Evolutionary conservation across 2,888 invertebrate species (phyloP), one percentile per base, ranked within the genome.

Genomic region (Hetaerina titia): DNA sequence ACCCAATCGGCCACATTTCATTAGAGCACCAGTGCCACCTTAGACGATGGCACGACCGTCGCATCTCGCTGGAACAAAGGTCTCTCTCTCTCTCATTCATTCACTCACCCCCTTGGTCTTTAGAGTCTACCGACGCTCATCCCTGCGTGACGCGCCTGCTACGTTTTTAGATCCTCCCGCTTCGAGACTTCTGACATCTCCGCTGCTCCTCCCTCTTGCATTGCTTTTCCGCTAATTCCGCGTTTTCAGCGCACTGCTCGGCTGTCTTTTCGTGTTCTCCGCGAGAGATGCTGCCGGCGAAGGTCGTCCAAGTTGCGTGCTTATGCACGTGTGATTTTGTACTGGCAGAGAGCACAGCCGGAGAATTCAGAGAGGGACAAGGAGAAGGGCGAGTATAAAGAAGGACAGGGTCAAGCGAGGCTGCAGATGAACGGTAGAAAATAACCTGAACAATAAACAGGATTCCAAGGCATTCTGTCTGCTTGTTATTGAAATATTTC

Each of bases 241-340:
- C 81, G 81, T 31, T 81, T 81, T 81, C 81, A 81, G 81, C 81
- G 81, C 9, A 81, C 81, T 81, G 81, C 81, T 81, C 25, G 81
- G 81, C 81, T 81, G 81, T 25, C 81, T 22, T 81, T 81, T 25
- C 31, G 69, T 69, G 81, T 74, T 60, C 31, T 11, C 45, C 5
- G 31, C 4, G 81, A 81, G n/a, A 31, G 25, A 31, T 31, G 25
- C 25, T 25, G 9, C 25, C 25, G 25, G 81, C 81, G 81, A 81
- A 81, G 81, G 81, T 81, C 81, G 81, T 31, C n/a, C 81, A 31
- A 81, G 81, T 81, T 81, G 81, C 81, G 81, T 81, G 81, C 81
- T 4, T 31, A 1, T 81, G 81, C 81, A 81, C n/a, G 13, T 81
- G 22, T 22, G 69, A 5, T 69, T 69, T 13, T 31, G 19, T 1